A percentile compares a stretch with the other conserved stretches of the same genome.
Conservation (phyloP, 2,888 invertebrate species). For the Andrena hattorfiana region DNA sequence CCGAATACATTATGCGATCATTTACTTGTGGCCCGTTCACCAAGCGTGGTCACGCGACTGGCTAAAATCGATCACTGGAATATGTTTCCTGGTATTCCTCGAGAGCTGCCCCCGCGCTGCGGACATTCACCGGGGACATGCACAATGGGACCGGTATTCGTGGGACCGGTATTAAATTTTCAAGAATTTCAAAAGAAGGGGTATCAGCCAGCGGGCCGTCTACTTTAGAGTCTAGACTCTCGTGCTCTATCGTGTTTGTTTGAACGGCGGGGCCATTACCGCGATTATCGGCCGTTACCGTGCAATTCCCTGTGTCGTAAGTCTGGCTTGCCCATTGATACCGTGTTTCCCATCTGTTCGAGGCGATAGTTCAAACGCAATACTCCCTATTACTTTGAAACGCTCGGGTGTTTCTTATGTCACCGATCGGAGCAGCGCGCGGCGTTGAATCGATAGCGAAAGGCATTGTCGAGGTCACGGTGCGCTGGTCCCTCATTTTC, state of each 20-base stretch:
- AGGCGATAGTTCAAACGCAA: constrained; percentile 4
- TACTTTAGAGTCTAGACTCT: background rate
- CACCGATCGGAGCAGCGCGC: constrained; percentile 42
- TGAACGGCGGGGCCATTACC: constrained; percentile 7
- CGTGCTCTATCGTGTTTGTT: background rate
- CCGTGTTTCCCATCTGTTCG: background rate
- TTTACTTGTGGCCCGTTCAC: constrained; percentile 28
- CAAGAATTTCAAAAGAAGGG: too few species aligned
- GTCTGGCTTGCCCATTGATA: constrained; percentile 2
- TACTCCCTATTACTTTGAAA: constrained; percentile 30
- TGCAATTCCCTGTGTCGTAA: constrained; percentile 7
- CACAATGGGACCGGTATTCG: constrained; percentile 32
- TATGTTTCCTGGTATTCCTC: constrained; percentile 45
- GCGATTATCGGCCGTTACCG: constrained; percentile 8
- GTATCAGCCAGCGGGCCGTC: background rate
- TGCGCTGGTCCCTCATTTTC: constrained; percentile 70
- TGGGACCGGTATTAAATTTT: too few species aligned
- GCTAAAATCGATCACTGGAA: constrained; percentile 45
- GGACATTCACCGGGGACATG: background rate
- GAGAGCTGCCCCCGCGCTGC: background rate
- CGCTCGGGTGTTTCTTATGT: constrained; percentile 49
- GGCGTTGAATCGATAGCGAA: constrained; percentile 72
- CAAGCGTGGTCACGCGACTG: background rate
- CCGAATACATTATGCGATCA: constrained; percentile 47
- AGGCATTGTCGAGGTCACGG: constrained; percentile 77